A percentile compares a stretch with the other conserved stretches of the same genome.
These are phyloP conservation scores for Pachyuromys duprasi DNA, from an alignment of 2,797 vertebrate genomes.

Conservation along the genomic window DNA sequence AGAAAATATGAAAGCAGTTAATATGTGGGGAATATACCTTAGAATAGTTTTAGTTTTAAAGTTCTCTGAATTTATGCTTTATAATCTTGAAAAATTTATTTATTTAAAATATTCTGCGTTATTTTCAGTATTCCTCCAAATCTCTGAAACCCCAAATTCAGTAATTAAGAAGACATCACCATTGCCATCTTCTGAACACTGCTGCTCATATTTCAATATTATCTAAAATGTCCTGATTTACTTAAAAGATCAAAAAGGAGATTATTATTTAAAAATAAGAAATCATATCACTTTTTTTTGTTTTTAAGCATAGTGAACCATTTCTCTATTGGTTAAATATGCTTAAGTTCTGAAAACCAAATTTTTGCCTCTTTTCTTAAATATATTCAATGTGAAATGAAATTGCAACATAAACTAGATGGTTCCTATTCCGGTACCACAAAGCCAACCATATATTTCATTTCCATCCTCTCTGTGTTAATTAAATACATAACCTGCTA, in stretches of 20 bases:
- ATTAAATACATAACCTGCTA: slow-evolving; percentile 16
- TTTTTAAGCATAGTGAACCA: background rate
- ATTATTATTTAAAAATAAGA: slow-evolving; percentile 2
- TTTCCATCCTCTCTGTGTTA: background rate
- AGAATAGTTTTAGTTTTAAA: background rate
- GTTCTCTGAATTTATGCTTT: background rate
- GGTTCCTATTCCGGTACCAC: background rate
- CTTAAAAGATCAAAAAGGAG: background rate
- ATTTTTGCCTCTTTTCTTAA: background rate
- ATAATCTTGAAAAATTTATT: background rate
- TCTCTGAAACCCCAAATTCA: background rate
- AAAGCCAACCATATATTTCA: background rate
- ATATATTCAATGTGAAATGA: slow-evolving; percentile 9
- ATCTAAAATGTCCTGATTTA: background rate
- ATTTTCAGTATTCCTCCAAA: slow-evolving; percentile 1
- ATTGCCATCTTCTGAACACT: background rate
- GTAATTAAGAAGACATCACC: background rate
- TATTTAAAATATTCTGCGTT: background rate
- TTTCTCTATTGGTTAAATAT: background rate
- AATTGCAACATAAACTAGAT: background rate
- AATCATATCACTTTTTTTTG: background rate
- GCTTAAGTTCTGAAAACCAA: background rate
- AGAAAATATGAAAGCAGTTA: background rate
- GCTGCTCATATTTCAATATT: slow-evolving; percentile 20
- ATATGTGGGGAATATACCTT: background rate